phyloP scores from a whole-genome alignment of 2,113 vertebrate genomes.

The Mustela nigripes region DNA sequence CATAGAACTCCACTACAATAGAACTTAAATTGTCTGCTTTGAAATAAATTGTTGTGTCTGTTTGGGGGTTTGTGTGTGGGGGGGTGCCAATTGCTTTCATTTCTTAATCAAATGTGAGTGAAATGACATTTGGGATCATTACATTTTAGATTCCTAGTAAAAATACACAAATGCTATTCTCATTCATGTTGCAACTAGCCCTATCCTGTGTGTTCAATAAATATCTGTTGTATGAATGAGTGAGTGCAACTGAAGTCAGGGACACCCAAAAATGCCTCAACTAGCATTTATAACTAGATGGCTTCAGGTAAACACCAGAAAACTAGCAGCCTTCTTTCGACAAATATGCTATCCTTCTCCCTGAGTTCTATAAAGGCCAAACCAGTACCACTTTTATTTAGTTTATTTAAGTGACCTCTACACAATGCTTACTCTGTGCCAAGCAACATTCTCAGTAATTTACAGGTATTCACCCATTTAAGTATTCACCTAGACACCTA shows the following conservation, averaged over 20 bases:
- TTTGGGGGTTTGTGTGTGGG: not conserved
- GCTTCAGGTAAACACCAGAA: slow-evolving; percentile 75
- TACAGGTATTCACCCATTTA: not conserved
- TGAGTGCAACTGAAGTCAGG: slow-evolving; percentile 52
- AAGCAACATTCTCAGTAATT: not conserved
- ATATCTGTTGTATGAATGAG: slow-evolving; percentile 43
- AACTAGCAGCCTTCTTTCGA: slow-evolving; percentile 71
- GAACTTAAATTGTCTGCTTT: slow-evolving; percentile 70
- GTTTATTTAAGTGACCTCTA: slow-evolving; percentile 5
- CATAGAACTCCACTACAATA: not conserved
- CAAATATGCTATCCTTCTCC: slow-evolving; percentile 75
- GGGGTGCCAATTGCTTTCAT: slow-evolving; percentile 63
- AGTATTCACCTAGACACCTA: not conserved
- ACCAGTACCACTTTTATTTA: slow-evolving; percentile 64
- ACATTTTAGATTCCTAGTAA: slow-evolving; percentile 66
- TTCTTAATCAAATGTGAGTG: slow-evolving; percentile 77
- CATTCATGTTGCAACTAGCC: not conserved
- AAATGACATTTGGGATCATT: slow-evolving; percentile 69
- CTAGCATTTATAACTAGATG: slow-evolving; percentile 71
- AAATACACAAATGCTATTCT: slow-evolving; percentile 48
- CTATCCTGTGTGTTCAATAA: slow-evolving; percentile 9
- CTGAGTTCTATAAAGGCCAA: slow-evolving; percentile 75
- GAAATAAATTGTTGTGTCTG: slow-evolving; percentile 65
- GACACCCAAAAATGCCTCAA: slow-evolving; percentile 61
- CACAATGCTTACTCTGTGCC: not conserved